Conservation (phyloP, 2,797 vertebrate genomes). For the Aotus griseimembra region DNA sequence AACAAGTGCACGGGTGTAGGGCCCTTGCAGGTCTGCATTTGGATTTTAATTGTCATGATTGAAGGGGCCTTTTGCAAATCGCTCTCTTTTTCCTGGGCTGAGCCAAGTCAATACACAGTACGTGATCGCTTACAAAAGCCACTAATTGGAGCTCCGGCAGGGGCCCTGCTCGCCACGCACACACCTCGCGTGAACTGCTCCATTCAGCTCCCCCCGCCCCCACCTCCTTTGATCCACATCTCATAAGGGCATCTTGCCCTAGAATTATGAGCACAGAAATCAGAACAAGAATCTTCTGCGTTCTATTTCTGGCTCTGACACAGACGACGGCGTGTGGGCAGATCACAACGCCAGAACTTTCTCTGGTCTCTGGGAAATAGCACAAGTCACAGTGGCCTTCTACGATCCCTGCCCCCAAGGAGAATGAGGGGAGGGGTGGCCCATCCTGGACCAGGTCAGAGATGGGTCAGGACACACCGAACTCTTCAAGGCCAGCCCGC, state of each 20-base stretch:
- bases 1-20: fast-evolving
- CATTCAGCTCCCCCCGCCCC: background rate
- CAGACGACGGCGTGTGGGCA: slow-evolving; percentile 46
- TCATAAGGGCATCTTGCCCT: slow-evolving; percentile 72
- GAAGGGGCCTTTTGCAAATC: background rate
- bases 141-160: background rate
- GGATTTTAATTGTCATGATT: background rate
- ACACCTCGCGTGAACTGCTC: background rate
- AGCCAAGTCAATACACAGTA: background rate
- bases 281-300: slow-evolving; percentile 53
- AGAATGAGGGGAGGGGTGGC: fast-evolving
- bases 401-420: background rate
- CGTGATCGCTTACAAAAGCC: background rate
- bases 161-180: background rate
- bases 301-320: slow-evolving; percentile 75
- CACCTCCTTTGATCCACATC: slow-evolving; percentile 9
- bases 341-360: slow-evolving; percentile 33
- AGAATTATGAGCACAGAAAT: slow-evolving; percentile 65
- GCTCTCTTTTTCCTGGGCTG: background rate
- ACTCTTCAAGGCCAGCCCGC: fast-evolving
- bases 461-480: fast-evolving
- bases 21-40: background rate
- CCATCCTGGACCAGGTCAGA: fast-evolving
- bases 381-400: slow-evolving; percentile 24
- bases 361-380: slow-evolving; percentile 46